Conservation (phyloP, 2,888 invertebrate genomes). For the Apamea crenata region DNA sequence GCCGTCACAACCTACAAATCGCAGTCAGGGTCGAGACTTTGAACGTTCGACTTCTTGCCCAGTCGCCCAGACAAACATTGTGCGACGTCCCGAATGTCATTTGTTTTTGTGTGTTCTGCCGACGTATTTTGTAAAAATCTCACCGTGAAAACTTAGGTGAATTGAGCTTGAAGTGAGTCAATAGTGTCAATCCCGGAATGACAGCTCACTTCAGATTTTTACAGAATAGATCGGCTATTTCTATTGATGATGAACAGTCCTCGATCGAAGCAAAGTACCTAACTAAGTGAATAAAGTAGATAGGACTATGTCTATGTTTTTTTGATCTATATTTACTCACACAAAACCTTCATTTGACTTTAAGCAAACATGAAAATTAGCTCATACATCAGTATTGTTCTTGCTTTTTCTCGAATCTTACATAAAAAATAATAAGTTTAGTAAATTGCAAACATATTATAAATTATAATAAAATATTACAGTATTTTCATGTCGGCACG, state of each 20-base stretch:
- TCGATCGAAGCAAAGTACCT: background rate
- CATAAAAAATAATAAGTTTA: background rate
- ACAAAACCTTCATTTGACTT: constrained; percentile 34
- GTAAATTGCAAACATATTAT: background rate
- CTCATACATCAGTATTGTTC: background rate
- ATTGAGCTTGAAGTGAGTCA: background rate
- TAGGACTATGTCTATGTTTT: background rate
- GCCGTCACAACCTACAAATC: constrained; percentile 26
- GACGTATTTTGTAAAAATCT: background rate
- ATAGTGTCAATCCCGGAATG: background rate
- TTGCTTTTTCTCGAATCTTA: background rate
- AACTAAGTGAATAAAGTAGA: background rate
- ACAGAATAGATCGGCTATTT: too few relatives aligned
- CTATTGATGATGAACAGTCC: too few relatives aligned
- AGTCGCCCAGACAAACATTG: background rate
- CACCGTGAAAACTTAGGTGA: background rate
- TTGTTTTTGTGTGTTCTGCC: constrained; percentile 4
- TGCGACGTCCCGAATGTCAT: constrained; percentile 1
- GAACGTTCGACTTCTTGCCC: constrained; percentile 14
- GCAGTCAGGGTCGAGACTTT: constrained; percentile 39
- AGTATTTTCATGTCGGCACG: constrained; percentile 33
- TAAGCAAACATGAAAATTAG: background rate
- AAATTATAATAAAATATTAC: background rate
- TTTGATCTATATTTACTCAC: background rate
- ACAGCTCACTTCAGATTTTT: background rate